Evolutionary conservation across 2,888 invertebrate genomes (phyloP), one percentile per base, ranked within the genome.

Genomic region (Tetranychus truncatus): DNA sequence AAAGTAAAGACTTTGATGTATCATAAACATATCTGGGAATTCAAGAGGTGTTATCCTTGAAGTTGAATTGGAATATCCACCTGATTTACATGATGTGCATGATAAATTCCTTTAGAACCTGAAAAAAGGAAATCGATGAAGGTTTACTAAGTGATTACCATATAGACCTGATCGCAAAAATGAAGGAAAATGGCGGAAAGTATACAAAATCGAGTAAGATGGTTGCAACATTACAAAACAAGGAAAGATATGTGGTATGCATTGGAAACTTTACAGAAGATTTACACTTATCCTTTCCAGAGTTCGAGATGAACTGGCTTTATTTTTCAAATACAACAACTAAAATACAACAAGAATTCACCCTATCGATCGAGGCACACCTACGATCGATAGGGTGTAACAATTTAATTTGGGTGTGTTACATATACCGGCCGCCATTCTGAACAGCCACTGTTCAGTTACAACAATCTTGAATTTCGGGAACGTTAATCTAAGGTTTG

Each of bases 61-160:
- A 74, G 74, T 76, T 15, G 78, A 77, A 44, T 75, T 77, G 45
- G 66, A 76, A 24, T 75, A 76, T 75, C 75, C 76, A 45, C 34
- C 21, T 34, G 15, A 77, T 11, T 44, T 76, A 20, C 76, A 76
- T 66, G 71, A 73, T 44, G 18, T 44, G 4, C 76, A 75, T 73
- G 67, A 71, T 46, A 78, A 78, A 66, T 75, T 18, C 78, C 76
- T 8, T 66, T 78, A 34, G 77, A 75, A 24, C 77, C 78, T n/a
- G 76, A 75, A 67, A 77, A 77, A 45, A 66, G 65, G 74, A 45
- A 44, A 21, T 74, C 8, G n/a, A 74, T 55, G 67, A 21, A 21
- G 45, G 21, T 4, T 69, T 66, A 20, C 21, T 75, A 46, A 67
- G n/a, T 67, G 67, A 67, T 8, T 67, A 67, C 18, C 67, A 67